These are phyloP conservation scores for Asarcornis scutulata DNA, from an alignment of 2,113 vertebrate species.

Conservation along the genomic window DNA sequence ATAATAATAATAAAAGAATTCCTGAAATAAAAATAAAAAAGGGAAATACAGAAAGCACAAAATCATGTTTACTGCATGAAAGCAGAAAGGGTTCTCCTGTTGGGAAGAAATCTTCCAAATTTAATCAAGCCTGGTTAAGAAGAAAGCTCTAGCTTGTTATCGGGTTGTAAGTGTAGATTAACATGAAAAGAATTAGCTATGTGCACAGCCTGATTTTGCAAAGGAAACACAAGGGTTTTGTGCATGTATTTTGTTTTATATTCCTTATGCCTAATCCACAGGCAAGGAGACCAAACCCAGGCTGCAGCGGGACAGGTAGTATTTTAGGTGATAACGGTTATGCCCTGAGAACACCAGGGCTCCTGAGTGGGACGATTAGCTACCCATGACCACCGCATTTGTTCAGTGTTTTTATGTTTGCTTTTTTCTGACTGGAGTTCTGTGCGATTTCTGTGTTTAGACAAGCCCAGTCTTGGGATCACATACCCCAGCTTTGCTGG, in stretches of 20 bases:
- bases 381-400: neutral
- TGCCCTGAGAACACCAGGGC: neutral
- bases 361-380: neutral
- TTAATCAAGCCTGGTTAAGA: conserved; percentile 69
- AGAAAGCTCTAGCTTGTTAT: conserved; percentile 71
- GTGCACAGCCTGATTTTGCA: conserved; percentile 57
- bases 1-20: neutral
- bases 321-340: conserved; percentile 11
- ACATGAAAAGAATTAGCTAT: conserved; percentile 71
- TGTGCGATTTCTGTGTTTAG: conserved; percentile 1
- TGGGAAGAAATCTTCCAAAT: conserved; percentile 70
- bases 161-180: conserved; percentile 72
- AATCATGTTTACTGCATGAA: conserved; percentile 70
- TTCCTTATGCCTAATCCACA: conserved; percentile 47
- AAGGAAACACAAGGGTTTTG: conserved; percentile 49
- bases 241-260: conserved; percentile 52
- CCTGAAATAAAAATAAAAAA: conserved; percentile 49
- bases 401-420: neutral
- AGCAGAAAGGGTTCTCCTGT: conserved; percentile 60
- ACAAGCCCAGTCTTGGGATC: conserved; percentile 22
- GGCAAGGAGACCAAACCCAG: conserved; percentile 47
- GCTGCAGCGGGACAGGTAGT: conserved; percentile 10
- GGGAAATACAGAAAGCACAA: conserved; percentile 59
- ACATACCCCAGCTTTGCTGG: neutral
- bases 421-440: conserved; percentile 42